phyloP scores from a whole-genome alignment of 2,888 invertebrate species.

The Pomacea canaliculata region DNA sequence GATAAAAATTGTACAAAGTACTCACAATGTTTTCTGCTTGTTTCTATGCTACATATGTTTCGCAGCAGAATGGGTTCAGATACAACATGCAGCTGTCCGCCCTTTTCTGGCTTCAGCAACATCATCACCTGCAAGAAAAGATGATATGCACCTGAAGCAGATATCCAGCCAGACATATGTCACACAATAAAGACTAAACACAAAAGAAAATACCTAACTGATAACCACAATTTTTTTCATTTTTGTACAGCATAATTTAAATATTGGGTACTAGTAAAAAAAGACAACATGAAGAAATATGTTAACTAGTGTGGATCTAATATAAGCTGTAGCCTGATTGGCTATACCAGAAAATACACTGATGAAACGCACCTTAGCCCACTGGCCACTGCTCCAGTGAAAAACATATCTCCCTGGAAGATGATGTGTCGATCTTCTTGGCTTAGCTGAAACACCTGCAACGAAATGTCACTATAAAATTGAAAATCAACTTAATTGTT shows the following conservation, averaged over 20 bases:
- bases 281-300: too few relatives aligned
- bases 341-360: too few relatives aligned
- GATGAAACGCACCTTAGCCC: slow-evolving; percentile 46
- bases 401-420: slow-evolving; percentile 61
- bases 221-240: too few relatives aligned
- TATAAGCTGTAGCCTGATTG: too few relatives aligned
- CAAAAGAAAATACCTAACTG: too few relatives aligned
- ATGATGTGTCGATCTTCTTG: slow-evolving; percentile 63
- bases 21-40: slow-evolving; percentile 54
- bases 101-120: slow-evolving; percentile 48
- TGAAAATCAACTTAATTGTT: neutral
- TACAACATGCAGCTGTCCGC: slow-evolving; percentile 51
- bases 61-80: slow-evolving; percentile 55
- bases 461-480: neutral
- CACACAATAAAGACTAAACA: too few relatives aligned
- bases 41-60: slow-evolving; percentile 54
- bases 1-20: neutral
- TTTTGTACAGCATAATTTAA: too few relatives aligned
- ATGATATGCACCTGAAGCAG: neutral
- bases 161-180: neutral
- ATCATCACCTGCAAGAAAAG: slow-evolving; percentile 43
- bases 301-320: too few relatives aligned
- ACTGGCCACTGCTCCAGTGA: slow-evolving; percentile 52
- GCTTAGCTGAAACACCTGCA: slow-evolving; percentile 60
- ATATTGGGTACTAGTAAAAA: too few relatives aligned